Base-by-base conservation (phyloP, 2,113 vertebrate genomes). In the Xerus inauris region DNA sequence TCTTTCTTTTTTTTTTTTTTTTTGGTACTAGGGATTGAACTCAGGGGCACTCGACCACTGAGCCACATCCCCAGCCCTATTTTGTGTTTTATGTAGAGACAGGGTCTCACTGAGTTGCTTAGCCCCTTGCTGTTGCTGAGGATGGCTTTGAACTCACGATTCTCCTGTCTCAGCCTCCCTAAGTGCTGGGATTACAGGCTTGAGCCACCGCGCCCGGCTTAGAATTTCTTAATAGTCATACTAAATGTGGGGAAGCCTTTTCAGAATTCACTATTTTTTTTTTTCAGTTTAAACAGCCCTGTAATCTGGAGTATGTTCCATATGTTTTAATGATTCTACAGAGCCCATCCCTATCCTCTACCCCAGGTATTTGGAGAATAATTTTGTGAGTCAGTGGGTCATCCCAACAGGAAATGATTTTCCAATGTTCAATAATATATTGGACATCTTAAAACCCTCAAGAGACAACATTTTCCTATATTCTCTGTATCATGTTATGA, bases 351-450 rank as follows among this genome's bases (percentile, higher is more conserved):
- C 26, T 13, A 7, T 28, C 64, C 8, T 89, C 30, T 75, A 84
- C 12, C 32, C 38, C 28, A 80, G 80, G 10, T 24, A 54, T 81
- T 81, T 59, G 51, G 5, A 22, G 45, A 89, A 35, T 87, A 24
- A 51, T 14, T 26, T 26, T 35, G 38, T 26, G 49, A 8, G 28
- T 19, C 30, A 38, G 8, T 54, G 42, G 59, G 49, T 82, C 30
- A n/a, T 96, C 38, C 32, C 40, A 76, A 35, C 0, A 64, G 28
- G 67, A 87, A 16, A 86, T 89, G 92, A 69, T 65, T 95, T 91
- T 69, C 62, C 57, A 67, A 64, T 45, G 24, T n/a, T 47, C n/a
- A 59, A 28, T 84, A 8, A 91, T 13, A 91, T 49, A 51, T 82
- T 64, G 12, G 8, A 67, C 6, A 92, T 89, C 89, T 24, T 42